Percentiles rank a stretch among this genome's conserved stretches.
phyloP scores from a whole-genome alignment of 2,888 invertebrate species.

The Microplitis deprimator region DNA sequence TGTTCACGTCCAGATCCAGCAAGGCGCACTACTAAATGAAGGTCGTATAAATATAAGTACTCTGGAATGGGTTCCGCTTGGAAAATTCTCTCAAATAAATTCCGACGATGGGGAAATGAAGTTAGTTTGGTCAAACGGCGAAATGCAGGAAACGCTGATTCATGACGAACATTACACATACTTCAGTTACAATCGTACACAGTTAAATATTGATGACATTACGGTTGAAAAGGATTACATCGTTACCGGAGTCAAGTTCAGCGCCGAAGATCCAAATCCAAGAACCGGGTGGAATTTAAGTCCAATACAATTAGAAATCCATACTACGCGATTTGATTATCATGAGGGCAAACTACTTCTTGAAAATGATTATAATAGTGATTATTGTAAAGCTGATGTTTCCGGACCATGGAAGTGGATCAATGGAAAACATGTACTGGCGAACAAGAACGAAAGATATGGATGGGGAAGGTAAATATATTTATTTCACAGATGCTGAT shows the following conservation, averaged over 20 bases:
- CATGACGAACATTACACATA: not conserved
- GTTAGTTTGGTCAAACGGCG: not conserved
- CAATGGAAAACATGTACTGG: no score
- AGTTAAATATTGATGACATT: not conserved
- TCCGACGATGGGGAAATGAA: not conserved
- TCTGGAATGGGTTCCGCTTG: not conserved
- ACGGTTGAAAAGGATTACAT: not conserved
- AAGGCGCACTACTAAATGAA: not conserved
- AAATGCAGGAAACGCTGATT: not conserved
- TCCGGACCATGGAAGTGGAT: no score
- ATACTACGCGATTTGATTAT: not conserved
- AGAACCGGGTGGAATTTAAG: not conserved
- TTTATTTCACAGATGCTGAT: no score
- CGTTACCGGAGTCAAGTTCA: not conserved
- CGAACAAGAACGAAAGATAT: no score
- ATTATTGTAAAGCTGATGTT: no score
- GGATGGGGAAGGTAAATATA: no score
- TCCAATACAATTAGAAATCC: not conserved
- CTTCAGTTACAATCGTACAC: not conserved
- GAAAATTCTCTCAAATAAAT: not conserved
- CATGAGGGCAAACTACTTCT: no score
- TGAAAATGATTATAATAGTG: no score
- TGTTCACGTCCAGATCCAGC: not conserved
- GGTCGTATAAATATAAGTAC: not conserved
- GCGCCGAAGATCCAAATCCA: not conserved